Percentiles rank a stretch among this genome's conserved stretches.
phyloP scores from a whole-genome alignment of 2,113 vertebrate genomes.

The Centrocercus urophasianus region DNA sequence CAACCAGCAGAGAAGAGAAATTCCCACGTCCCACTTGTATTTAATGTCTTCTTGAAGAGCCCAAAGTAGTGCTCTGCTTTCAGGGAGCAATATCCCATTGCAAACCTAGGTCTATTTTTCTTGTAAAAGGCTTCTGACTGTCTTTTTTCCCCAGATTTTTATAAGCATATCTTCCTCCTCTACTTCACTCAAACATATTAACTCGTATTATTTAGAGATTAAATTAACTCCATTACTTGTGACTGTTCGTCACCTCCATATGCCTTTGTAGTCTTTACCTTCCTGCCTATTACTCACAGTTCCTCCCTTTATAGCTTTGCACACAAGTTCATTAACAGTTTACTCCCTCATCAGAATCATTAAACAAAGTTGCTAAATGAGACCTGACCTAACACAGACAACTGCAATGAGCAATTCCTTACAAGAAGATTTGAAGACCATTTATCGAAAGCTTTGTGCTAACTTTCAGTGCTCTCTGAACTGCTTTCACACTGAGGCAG shows the following conservation, averaged over 20 bases:
- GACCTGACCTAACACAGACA: slow-evolving; percentile 43
- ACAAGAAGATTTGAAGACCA: neutral
- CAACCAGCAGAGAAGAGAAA: neutral
- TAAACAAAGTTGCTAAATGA: slow-evolving; percentile 60
- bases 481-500: neutral
- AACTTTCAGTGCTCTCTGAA: neutral
- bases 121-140: neutral
- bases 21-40: neutral
- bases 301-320: slow-evolving; percentile 28
- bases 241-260: neutral
- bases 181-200: neutral
- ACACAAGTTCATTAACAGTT: slow-evolving; percentile 56
- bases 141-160: neutral
- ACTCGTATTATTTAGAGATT: neutral
- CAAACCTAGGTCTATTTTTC: neutral
- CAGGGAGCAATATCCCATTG: neutral
- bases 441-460: slow-evolving; percentile 26
- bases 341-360: slow-evolving; percentile 63
- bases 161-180: neutral
- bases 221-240: slow-evolving; percentile 35
- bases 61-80: neutral
- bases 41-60: neutral
- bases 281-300: slow-evolving; percentile 16
- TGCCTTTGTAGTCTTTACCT: slow-evolving; percentile 21
- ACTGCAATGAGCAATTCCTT: slow-evolving; percentile 30